A percentile compares a stretch with the other conserved stretches of the same genome.
Conservation (phyloP, 1,140 invertebrate species). For the Goniozus legneri region DNA sequence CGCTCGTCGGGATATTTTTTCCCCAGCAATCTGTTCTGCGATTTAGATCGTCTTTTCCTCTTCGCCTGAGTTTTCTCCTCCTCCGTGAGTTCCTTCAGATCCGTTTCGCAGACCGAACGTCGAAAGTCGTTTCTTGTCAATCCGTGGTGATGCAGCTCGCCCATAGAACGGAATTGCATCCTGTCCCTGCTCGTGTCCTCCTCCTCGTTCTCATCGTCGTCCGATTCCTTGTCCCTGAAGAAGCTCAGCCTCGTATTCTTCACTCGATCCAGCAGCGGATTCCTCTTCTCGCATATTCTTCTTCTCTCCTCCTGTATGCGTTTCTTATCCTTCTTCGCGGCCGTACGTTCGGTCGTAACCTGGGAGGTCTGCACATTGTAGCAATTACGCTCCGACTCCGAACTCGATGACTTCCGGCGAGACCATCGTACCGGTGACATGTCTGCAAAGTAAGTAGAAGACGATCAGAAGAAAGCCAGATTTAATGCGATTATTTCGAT, state of each 20-base stretch:
- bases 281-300: conserved; percentile 62
- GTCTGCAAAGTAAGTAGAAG: conserved; percentile 60
- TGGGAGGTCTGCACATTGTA: conserved; percentile 60
- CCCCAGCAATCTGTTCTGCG: conserved; percentile 37
- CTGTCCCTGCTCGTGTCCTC: conserved; percentile 4
- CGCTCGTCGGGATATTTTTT: conserved; percentile 27
- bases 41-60: conserved; percentile 45
- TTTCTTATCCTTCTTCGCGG: conserved; percentile 49
- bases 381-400: conserved; percentile 65
- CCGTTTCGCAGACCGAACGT: conserved; percentile 41
- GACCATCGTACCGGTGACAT: conserved; percentile 65
- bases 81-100: conserved; percentile 40
- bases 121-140: conserved; percentile 38
- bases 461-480: too few species aligned
- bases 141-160: conserved; percentile 26
- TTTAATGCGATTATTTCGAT: too few species aligned
- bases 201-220: conserved; percentile 31
- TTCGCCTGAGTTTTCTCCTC: conserved; percentile 35
- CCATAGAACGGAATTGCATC: conserved; percentile 37
- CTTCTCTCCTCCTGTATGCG: conserved; percentile 50
- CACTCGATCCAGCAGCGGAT: conserved; percentile 67
- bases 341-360: conserved; percentile 46
- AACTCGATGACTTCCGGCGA: conserved; percentile 63
- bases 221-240: conserved; percentile 60
- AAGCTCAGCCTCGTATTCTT: conserved; percentile 69